phyloP scores from a whole-genome alignment of 2,888 invertebrate genomes.

The Clusia tigrina region DNA sequence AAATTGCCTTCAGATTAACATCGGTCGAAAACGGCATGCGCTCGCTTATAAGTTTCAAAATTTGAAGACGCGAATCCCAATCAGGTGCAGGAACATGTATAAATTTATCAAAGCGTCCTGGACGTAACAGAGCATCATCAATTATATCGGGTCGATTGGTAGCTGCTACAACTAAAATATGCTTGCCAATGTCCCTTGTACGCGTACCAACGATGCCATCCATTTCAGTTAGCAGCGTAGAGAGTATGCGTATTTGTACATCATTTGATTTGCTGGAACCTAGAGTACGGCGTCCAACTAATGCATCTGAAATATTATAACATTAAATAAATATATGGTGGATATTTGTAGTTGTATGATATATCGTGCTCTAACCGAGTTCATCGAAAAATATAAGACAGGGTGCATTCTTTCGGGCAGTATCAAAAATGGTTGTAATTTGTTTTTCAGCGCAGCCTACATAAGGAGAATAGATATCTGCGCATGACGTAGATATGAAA shows the following conservation, averaged over 20 bases:
- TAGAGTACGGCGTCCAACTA: constrained; percentile 64
- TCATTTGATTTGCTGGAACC: constrained; percentile 53
- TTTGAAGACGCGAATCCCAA: constrained; percentile 64
- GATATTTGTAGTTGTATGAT: neutral
- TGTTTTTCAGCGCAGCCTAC: constrained; percentile 73
- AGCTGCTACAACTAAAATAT: constrained; percentile 71
- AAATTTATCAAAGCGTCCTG: constrained; percentile 71
- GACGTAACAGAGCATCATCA: constrained; percentile 71
- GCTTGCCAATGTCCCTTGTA: constrained; percentile 34
- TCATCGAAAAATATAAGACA: constrained; percentile 73
- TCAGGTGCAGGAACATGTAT: constrained; percentile 71
- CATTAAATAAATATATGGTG: neutral
- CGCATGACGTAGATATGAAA: constrained; percentile 69
- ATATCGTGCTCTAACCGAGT: constrained; percentile 63
- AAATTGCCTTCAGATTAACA: constrained; percentile 64
- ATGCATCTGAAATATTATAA: constrained; percentile 57
- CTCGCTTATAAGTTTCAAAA: constrained; percentile 64
- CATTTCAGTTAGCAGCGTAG: constrained; percentile 72
- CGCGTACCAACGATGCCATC: constrained; percentile 68
- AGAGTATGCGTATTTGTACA: constrained; percentile 69
- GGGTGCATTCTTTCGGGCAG: constrained; percentile 70
- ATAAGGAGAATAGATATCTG: constrained; percentile 72
- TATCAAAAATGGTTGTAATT: constrained; percentile 68
- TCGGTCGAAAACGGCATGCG: constrained; percentile 65
- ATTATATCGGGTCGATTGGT: constrained; percentile 73